Evolutionary conservation across 2,797 vertebrate species (phyloP), one percentile per base, ranked within the genome.

Genomic region (Darevskia mixta): DNA sequence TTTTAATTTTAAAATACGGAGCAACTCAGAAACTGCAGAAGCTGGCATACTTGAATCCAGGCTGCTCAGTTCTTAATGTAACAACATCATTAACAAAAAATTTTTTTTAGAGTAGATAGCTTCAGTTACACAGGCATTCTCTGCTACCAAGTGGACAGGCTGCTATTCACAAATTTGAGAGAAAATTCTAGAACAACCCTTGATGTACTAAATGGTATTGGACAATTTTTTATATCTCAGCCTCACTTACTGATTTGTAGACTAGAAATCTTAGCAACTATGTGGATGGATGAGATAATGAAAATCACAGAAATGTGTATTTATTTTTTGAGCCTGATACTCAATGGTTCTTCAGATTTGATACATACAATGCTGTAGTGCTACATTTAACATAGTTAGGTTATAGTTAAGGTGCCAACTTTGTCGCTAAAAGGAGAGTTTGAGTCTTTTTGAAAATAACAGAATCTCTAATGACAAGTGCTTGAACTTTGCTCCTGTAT

Each of bases 261-360:
- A 82, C 45, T 32, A 23, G n/a, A 82, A 67, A 67, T 49, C 9
- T 49, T 76, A 75, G 32, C 61, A 11, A 45, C 29, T 82, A 17
- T 67, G 17, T 76, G 9, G 43, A 11, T 49, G 55, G 55, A 66
- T 75, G 71, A 75, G 38, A 87, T 76, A 27, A 69, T 86, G 23
- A 76, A 87, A 76, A 87, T 76, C 11, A 66, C 49, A 49, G 1
- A n/a, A 66, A 20, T 32, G 15, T 25, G 11, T 11, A 64, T 18
- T 45, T 73, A 58, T 87, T 25, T 81, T 75, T 66, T 41, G 20
- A 75, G 15, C 15, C n/a, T 67, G 15, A 25, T 27, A 38, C 17
- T 27, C 29, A 71, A 91, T 29, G 86, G 20, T 13, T 88, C 77
- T 91, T 85, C 81, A 89, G 43, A 89, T 93, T 35, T 81, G 87